phyloP scores from a whole-genome alignment of 2,888 invertebrate genomes.

The Brachycybe producta region DNA sequence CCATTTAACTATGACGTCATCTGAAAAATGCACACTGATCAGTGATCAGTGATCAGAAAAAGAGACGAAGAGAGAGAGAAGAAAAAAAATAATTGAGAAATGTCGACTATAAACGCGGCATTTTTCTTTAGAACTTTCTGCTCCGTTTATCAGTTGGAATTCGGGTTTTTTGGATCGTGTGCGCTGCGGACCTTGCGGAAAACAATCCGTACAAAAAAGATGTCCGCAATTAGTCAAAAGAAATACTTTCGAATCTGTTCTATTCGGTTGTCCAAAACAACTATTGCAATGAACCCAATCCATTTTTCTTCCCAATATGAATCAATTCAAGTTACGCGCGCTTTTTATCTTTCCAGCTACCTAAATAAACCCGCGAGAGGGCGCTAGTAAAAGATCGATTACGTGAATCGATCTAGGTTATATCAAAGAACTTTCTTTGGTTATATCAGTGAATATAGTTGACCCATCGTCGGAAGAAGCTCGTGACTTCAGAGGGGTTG shows the following conservation, averaged over 20 bases:
- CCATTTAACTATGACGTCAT: too few relatives aligned
- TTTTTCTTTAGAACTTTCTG: constrained; percentile 1
- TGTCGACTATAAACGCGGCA: constrained; percentile 4
- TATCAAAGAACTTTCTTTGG: too few relatives aligned
- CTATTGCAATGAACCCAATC: constrained; percentile 11
- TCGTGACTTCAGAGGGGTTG: too few relatives aligned
- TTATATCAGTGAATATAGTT: too few relatives aligned
- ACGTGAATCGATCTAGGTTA: too few relatives aligned
- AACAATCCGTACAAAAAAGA: constrained; percentile 9
- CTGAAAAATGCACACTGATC: too few relatives aligned
- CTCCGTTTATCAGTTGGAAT: not conserved
- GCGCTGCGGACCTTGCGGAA: constrained; percentile 2
- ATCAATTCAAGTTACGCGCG: not conserved
- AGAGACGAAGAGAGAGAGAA: too few relatives aligned
- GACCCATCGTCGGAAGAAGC: too few relatives aligned
- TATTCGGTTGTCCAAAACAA: constrained; percentile 1
- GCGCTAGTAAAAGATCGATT: not conserved
- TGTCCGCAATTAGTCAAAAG: constrained; percentile 8
- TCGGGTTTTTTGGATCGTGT: not conserved
- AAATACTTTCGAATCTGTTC: not conserved
- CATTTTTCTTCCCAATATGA: not conserved
- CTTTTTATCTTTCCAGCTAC: not conserved
- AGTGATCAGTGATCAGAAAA: too few relatives aligned
- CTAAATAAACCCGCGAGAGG: not conserved
- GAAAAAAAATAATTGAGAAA: not conserved